Evolutionary conservation across 2,113 vertebrate species (phyloP).

Genomic region (Antechinus stuartii): DNA sequence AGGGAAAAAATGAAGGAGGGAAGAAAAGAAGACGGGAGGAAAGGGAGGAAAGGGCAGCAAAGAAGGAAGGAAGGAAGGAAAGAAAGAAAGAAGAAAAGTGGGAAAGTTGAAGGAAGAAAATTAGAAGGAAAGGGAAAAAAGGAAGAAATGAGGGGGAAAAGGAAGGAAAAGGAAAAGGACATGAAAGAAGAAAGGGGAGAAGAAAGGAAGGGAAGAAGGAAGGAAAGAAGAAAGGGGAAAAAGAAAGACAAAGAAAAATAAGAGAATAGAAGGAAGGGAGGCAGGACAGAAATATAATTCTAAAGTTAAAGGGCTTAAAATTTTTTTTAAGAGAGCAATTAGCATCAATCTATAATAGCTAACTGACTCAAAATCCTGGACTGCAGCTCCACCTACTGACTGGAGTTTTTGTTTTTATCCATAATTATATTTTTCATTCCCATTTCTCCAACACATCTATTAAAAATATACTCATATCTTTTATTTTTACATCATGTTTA

Average conservation of each 20-base stretch:
- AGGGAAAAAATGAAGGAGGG: background rate
- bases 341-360: background rate
- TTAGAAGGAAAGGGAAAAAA: background rate
- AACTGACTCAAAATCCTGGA: background rate
- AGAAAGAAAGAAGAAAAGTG: slow-evolving; percentile 15
- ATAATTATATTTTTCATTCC: background rate
- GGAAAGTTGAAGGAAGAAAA: background rate
- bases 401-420: background rate
- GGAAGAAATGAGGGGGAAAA: background rate
- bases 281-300: background rate
- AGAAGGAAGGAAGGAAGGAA: background rate
- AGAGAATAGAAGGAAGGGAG: background rate
- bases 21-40: background rate
- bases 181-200: background rate
- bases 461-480: background rate
- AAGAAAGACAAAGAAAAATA: background rate
- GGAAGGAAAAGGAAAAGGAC: background rate
- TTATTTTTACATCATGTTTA: background rate
- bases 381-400: background rate
- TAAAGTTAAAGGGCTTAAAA: background rate
- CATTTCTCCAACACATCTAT: background rate
- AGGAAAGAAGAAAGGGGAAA: background rate
- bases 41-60: background rate
- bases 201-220: too few species aligned
- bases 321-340: background rate